phyloP scores from a whole-genome alignment of 35 echinoderm and acorn worm species.

The Lytechinus variegatus region DNA sequence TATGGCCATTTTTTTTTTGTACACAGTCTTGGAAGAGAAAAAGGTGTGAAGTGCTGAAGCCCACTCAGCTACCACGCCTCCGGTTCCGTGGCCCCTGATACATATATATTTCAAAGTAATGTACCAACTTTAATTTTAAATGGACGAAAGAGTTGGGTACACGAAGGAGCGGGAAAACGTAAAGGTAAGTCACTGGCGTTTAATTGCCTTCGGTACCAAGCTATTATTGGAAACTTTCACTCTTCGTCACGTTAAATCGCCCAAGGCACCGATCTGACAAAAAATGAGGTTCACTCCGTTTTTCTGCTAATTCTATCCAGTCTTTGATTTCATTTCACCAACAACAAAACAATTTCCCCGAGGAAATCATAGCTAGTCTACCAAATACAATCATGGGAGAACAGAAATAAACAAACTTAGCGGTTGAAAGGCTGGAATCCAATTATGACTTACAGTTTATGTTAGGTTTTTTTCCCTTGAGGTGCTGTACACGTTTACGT shows the following conservation, averaged over 20 bases:
- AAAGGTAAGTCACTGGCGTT: neutral
- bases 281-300: neutral
- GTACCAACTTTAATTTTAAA: no score
- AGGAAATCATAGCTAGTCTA: slow-evolving; percentile 1
- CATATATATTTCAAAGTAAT: no score
- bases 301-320: neutral
- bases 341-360: slow-evolving; percentile 11
- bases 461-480: neutral
- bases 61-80: no score
- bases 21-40: no score
- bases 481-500: neutral
- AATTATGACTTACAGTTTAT: slow-evolving; percentile 9
- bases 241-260: neutral
- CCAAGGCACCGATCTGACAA: neutral
- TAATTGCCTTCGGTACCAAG: neutral
- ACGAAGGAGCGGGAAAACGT: neutral
- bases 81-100: no score
- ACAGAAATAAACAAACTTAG: neutral
- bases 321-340: neutral
- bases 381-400: neutral
- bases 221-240: neutral
- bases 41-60: no score
- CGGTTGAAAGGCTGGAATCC: neutral
- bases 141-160: neutral
- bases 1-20: no score